Evolutionary conservation across 2,888 invertebrate species (phyloP).

Genomic region (Schizaphis graminum): DNA sequence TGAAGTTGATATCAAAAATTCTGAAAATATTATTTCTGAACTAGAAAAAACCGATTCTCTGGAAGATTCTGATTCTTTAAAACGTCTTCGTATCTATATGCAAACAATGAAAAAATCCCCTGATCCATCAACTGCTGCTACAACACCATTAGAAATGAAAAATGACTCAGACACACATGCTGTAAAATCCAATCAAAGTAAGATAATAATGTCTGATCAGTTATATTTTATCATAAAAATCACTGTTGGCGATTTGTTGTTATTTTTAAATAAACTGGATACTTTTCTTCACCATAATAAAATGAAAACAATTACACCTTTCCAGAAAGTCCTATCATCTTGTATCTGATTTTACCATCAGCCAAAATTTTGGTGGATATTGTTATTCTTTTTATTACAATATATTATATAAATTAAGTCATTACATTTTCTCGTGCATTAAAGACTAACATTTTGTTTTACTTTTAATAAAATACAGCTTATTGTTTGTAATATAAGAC

Average conservation of each 20-base stretch:
- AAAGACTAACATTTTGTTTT: not conserved
- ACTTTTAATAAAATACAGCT: not conserved
- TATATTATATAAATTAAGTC: not conserved
- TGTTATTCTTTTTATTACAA: constrained; percentile 19
- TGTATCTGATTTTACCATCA: not conserved
- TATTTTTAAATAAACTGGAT: constrained; percentile 64
- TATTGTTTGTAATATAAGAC: constrained; percentile 12
- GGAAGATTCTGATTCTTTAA: constrained; percentile 60
- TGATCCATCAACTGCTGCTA: constrained; percentile 28
- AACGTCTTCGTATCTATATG: constrained; percentile 54
- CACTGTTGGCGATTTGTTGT: constrained; percentile 57
- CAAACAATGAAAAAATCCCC: constrained; percentile 53
- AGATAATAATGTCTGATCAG: constrained; percentile 56
- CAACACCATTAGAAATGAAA: not conserved
- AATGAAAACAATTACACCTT: constrained; percentile 51
- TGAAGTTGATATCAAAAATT: constrained; percentile 3
- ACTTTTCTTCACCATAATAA: constrained; percentile 29
- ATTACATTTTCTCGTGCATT: not conserved
- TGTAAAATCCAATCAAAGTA: constrained; percentile 57
- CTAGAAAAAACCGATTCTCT: constrained; percentile 37
- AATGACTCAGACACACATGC: constrained; percentile 31
- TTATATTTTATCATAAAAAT: constrained; percentile 53
- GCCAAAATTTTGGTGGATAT: constrained; percentile 15
- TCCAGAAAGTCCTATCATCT: constrained; percentile 52
- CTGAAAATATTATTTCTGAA: not conserved